Evolutionary conservation across 1,140 invertebrate species (phyloP).

Genomic region (Leguminivora glycinivorella): DNA sequence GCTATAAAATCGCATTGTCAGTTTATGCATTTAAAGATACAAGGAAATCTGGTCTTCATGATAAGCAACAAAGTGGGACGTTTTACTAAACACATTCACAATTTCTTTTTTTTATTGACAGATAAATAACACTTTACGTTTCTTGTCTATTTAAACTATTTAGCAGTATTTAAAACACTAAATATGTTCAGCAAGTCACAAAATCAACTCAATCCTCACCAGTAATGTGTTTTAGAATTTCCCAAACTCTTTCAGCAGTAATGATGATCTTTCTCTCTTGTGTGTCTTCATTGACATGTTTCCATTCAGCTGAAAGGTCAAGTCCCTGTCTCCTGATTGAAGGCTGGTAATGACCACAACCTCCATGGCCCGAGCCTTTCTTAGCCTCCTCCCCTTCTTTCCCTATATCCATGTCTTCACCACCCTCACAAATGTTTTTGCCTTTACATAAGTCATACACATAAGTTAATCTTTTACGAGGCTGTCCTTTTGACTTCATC

Average conservation of each 20-base stretch:
- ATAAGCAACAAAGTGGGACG: no score
- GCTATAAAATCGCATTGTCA: no score
- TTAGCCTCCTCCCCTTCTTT: constrained; percentile 86
- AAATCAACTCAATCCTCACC: constrained; percentile 50
- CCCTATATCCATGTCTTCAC: constrained; percentile 96
- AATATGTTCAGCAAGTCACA: background rate
- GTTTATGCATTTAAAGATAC: no score
- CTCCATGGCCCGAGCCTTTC: constrained; percentile 91
- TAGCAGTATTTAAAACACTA: no score
- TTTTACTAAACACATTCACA: no score
- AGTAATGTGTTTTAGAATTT: constrained; percentile 97
- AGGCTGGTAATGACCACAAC: constrained; percentile 98
- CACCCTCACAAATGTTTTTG: constrained; percentile 99
- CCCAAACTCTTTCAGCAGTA: constrained; percentile 96
- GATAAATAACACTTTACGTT: no score
- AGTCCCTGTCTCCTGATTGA: constrained; percentile 92
- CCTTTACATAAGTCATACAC: constrained; percentile 99
- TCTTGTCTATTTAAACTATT: no score
- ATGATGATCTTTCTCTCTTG: constrained; percentile 97
- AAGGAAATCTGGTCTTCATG: no score
- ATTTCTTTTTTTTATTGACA: no score
- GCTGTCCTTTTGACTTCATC: constrained; percentile 97
- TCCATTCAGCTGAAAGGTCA: constrained; percentile 98
- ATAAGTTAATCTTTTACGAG: constrained; percentile 94
- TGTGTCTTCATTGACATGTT: constrained; percentile 98